phyloP scores from a whole-genome alignment of 2,797 vertebrate genomes.

The Sarcoramphus papa region DNA sequence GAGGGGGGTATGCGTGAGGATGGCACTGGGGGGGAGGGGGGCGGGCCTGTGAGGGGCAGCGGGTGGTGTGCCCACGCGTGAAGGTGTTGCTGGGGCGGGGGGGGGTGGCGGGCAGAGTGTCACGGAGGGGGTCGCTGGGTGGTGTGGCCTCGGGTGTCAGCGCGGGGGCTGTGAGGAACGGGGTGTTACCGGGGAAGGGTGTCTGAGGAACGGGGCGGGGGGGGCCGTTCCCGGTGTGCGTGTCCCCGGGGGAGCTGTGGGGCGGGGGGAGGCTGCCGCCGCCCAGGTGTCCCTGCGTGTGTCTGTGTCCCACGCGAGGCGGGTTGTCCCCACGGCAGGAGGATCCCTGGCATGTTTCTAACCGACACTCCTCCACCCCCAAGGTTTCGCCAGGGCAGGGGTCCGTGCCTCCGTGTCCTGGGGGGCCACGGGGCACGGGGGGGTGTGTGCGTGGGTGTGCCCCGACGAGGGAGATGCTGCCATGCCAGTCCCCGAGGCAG shows the following conservation, averaged over 20 bases:
- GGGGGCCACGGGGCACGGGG: too few relatives aligned
- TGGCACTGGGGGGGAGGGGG: neutral
- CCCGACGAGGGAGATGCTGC: neutral
- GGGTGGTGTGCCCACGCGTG: neutral
- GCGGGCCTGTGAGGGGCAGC: too few relatives aligned
- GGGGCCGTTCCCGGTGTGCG: neutral
- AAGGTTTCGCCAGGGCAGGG: too few relatives aligned
- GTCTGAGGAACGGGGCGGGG: accelerated
- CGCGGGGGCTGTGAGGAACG: accelerated
- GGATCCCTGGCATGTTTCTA: neutral
- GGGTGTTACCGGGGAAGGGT: too few relatives aligned
- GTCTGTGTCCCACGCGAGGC: accelerated
- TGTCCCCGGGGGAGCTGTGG: neutral
- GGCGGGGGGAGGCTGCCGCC: neutral
- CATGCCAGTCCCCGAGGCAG: accelerated
- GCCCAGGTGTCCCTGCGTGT: too few relatives aligned
- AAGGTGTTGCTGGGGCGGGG: neutral
- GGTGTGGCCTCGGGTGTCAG: neutral
- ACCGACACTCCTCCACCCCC: too few relatives aligned
- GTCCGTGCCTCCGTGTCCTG: accelerated
- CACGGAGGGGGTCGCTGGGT: neutral
- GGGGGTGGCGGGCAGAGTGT: neutral
- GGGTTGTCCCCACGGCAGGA: neutral
- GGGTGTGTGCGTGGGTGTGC: neutral
- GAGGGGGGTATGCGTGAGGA: neutral